Base-by-base conservation (phyloP, 2,888 invertebrate species). In the Spodoptera littoralis region DNA sequence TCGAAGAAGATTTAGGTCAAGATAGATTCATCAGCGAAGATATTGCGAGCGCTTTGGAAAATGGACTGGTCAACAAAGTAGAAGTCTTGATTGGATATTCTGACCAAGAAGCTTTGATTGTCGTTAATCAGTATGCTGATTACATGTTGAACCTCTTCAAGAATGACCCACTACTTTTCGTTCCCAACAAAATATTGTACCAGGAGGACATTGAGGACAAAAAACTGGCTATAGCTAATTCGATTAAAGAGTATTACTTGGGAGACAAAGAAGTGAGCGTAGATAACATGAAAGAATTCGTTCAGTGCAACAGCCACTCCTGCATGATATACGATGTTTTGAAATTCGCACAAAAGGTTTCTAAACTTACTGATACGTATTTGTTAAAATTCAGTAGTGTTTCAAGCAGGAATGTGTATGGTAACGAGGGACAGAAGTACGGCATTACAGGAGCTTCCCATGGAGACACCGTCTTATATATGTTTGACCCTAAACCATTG, bases 371-470 rank as follows among this genome's bases (percentile, higher is more conserved):
- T 9, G 77, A 77, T 18, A 74, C 65, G 27, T 89, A 80, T 67
- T 65, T 85, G 12, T 88, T 86, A 50, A 76, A 77, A 60, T 87
- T 90, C 45, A 81, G 85, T 0, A 74, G 79, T 47, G 50, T 70
- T 3, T 87, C 89, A 2, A 81, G 79, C 5, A 79, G 87, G 59
- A 88, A 87, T 50, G 47, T 81, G 2, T 85, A 61, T 18, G 81
- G 85, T 1, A 75, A 68, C 4, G 27, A 51, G 1, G 86, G 82
- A 4, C 65, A 57, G 0, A 70, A 77, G 22, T 83, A 80, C n/a
- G 83, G 78, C n/a, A 47, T 89, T 1, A 41, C 56, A 0, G 88
- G 84, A 12, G 82, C 88, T 0, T 44, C 82, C 3, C 90, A 90
- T 64, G 53, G 83, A 9, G 90, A 90, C 13, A 84, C 86, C 12